A percentile compares a stretch with the other conserved stretches of the same genome.
Conservation (phyloP, 64 coral and sea anemone genomes). For the Hydrozoanthus tunicans region DNA sequence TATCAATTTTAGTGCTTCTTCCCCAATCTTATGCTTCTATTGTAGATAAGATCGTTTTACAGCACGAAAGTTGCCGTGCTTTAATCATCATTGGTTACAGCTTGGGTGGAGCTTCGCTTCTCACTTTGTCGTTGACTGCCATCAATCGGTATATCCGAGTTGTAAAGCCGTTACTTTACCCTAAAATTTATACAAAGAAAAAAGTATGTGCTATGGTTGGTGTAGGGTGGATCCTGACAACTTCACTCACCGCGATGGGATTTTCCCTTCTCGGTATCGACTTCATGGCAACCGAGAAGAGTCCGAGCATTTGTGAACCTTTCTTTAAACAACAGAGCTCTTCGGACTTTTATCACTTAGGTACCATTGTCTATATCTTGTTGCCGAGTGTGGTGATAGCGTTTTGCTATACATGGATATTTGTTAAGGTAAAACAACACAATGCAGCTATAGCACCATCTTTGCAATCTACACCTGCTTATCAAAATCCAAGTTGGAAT, state of each 20-base stretch:
- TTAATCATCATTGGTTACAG: neutral
- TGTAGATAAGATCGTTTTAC: slow-evolving; percentile 11
- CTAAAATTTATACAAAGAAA: slow-evolving; percentile 29
- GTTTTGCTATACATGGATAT: neutral
- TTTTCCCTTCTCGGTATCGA: slow-evolving; percentile 7
- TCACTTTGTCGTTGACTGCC: slow-evolving; percentile 51
- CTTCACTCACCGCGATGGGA: neutral
- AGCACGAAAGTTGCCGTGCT: neutral
- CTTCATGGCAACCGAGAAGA: neutral
- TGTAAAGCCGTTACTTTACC: slow-evolving; percentile 27
- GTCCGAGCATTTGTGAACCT: neutral
- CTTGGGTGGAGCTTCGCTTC: slow-evolving; percentile 30
- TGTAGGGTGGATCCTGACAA: neutral
- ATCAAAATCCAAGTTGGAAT: no score
- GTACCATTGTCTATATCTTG: neutral
- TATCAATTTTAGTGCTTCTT: slow-evolving; percentile 29
- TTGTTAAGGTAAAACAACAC: neutral
- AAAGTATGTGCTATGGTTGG: neutral
- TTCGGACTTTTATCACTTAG: neutral
- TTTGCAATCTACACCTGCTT: neutral
- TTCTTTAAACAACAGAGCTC: neutral
- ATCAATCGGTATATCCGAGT: slow-evolving; percentile 60
- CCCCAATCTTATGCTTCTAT: neutral
- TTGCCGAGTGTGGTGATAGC: neutral
- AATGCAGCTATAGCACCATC: neutral